Evolutionary conservation across 2,113 vertebrate genomes (phyloP).

Genomic region (Astur gentilis): DNA sequence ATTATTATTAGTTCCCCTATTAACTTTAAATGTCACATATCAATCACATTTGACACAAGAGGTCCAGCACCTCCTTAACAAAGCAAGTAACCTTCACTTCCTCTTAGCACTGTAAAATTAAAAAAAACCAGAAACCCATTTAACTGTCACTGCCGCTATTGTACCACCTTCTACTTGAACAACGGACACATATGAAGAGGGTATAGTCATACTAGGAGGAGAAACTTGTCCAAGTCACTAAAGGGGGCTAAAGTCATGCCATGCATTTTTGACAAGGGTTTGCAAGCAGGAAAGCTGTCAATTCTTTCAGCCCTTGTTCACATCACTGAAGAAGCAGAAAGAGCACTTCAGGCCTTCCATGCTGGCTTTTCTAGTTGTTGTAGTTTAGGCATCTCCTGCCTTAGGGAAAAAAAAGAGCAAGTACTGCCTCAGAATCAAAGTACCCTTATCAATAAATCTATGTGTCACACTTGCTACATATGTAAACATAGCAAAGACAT

Average conservation of each 20-base stretch:
- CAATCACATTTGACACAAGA: neutral
- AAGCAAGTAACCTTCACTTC: neutral
- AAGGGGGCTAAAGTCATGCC: accelerated
- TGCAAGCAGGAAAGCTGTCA: neutral
- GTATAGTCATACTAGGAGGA: no score
- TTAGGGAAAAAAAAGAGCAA: neutral
- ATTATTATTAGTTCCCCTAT: neutral
- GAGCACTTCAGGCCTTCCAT: accelerated
- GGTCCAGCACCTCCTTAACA: neutral
- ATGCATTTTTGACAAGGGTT: no score
- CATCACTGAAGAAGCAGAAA: neutral
- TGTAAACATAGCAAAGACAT: neutral
- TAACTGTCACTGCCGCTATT: no score
- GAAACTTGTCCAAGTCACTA: neutral
- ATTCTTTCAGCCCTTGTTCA: neutral
- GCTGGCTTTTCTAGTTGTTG: neutral
- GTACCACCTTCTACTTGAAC: neutral
- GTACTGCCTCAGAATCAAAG: neutral
- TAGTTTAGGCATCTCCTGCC: neutral
- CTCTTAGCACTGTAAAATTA: no score
- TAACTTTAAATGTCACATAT: neutral
- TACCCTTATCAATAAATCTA: no score
- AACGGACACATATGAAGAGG: no score
- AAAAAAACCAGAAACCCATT: no score
- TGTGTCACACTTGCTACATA: no score